phyloP scores from a whole-genome alignment of 1,140 invertebrate species.

The Periplaneta americana region DNA sequence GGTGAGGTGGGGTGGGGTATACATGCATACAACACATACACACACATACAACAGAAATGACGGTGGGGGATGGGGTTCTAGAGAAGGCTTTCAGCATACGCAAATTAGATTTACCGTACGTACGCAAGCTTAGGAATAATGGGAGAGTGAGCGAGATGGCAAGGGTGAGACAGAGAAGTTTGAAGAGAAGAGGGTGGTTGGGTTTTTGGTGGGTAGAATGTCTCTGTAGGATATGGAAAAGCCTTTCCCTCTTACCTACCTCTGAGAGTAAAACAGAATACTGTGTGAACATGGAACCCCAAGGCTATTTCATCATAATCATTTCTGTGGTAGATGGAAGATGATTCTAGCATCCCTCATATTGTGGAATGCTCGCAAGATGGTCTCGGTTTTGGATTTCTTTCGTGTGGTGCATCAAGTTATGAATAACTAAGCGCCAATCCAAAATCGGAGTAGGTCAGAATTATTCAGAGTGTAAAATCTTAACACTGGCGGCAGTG shows the following conservation, averaged over 20 bases:
- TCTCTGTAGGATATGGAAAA: neutral
- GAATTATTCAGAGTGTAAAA: too few species aligned
- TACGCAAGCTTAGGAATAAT: constrained; percentile 13
- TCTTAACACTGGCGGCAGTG: too few species aligned
- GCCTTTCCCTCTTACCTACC: neutral
- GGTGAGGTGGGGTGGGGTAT: neutral
- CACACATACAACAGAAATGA: neutral
- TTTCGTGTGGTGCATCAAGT: neutral
- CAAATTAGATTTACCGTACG: constrained; percentile 12
- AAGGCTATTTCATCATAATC: neutral
- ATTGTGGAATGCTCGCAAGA: neutral
- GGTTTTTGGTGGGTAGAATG: neutral
- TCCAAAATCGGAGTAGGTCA: neutral
- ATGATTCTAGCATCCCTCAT: neutral
- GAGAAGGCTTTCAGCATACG: constrained; percentile 11
- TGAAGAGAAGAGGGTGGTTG: neutral
- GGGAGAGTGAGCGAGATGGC: constrained; percentile 3
- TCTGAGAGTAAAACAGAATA: neutral
- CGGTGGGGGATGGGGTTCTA: neutral
- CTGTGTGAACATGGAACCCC: neutral
- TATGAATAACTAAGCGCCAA: neutral
- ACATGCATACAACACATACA: neutral
- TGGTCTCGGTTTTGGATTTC: neutral
- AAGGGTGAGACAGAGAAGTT: constrained; percentile 3
- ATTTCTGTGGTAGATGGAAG: neutral